Percentiles rank a stretch among this genome's conserved stretches.
These are phyloP conservation scores for Melanargia galathea DNA, from an alignment of 2,888 invertebrate genomes.

Conservation along the genomic window DNA sequence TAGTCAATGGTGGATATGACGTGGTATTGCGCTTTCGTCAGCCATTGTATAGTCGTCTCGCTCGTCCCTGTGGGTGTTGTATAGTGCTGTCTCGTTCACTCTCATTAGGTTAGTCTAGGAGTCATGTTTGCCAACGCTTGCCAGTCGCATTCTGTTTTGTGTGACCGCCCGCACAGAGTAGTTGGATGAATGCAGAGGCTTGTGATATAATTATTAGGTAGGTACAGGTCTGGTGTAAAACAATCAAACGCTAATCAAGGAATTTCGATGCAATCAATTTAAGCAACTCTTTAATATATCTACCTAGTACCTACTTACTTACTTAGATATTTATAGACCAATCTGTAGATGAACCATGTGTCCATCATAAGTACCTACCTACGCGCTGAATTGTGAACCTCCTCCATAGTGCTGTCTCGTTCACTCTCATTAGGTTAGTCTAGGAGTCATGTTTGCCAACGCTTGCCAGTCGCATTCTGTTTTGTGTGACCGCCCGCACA, in stretches of 20 bases:
- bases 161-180: constrained; percentile 52
- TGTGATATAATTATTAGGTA: neutral
- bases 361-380: no score
- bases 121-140: constrained; percentile 77
- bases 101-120: constrained; percentile 79
- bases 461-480: constrained; percentile 75
- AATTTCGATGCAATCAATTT: no score
- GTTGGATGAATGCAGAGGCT: constrained; percentile 22
- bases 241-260: no score
- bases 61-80: constrained; percentile 40
- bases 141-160: constrained; percentile 69
- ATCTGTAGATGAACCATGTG: no score
- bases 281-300: no score
- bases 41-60: constrained; percentile 66
- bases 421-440: constrained; percentile 80
- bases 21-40: constrained; percentile 70
- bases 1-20: constrained; percentile 57
- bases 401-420: constrained; percentile 58
- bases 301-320: no score
- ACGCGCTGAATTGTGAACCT: no score
- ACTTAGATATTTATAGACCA: no score
- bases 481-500: constrained; percentile 46
- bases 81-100: constrained; percentile 61
- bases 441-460: constrained; percentile 73
- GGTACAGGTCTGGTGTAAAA: no score